Conservation (phyloP, 35 echinoderm and acorn worm species). For the Lytechinus variegatus region DNA sequence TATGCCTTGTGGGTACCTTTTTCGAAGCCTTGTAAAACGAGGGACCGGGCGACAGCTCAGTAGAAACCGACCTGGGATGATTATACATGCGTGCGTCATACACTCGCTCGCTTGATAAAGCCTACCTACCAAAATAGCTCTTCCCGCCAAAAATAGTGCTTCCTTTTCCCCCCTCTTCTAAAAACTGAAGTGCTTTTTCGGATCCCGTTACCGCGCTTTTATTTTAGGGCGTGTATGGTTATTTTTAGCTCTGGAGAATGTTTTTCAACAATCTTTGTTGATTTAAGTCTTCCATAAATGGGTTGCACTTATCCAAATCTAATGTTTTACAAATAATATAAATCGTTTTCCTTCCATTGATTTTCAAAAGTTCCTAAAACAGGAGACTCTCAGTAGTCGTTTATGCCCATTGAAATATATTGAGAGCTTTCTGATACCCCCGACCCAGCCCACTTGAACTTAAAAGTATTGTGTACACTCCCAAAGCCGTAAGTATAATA, state of each 20-base stretch:
- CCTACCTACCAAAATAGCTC: not conserved
- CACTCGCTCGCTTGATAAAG: not conserved
- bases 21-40: not conserved
- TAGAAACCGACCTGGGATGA: not conserved
- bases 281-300: not conserved
- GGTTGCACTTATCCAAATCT: constrained; percentile 17
- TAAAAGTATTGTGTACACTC: not conserved
- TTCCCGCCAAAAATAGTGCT: not conserved
- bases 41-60: not conserved
- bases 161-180: not conserved
- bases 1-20: not conserved
- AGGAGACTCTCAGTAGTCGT: not conserved
- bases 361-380: not conserved
- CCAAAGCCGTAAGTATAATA: not conserved
- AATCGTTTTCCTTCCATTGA: not conserved
- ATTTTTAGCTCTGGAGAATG: not conserved
- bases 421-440: not conserved
- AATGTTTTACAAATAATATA: not conserved
- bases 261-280: not conserved
- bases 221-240: not conserved
- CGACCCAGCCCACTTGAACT: not conserved
- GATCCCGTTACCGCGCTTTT: constrained; percentile 8
- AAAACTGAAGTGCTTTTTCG: constrained; percentile 3
- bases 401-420: not conserved
- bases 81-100: constrained; percentile 18